Evolutionary conservation across 2,888 invertebrate genomes (phyloP), one percentile per base, ranked within the genome.

Genomic region (Scrobipalpa atriplicella): DNA sequence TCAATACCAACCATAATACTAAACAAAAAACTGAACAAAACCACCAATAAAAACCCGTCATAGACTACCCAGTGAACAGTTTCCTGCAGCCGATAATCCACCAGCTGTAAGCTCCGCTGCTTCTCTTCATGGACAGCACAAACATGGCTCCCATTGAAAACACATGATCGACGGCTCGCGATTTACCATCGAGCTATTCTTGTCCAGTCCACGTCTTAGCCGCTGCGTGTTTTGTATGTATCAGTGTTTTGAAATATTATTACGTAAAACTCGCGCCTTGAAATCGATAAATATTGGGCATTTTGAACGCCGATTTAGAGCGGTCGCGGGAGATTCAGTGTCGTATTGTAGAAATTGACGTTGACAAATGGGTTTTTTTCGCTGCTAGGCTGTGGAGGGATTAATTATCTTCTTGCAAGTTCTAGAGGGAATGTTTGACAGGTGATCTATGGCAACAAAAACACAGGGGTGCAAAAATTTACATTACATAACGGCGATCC

Each of bases 251-350:
- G 71, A 73, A 68, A 69, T 72, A 66, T 69, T 90, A 89, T 69
- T 90, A 89, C 89, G 88, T 90, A 88, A 91, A 89, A 74, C 73
- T 72, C 72, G 73, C 76, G 75, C 71, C 69, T 72, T 76, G 69
- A 78, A 86, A 90, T 90, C 90, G 81, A 90, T 91, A 90, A 80
- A 73, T 81, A 82, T 81, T 78, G 80, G 75, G 78, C 69, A 66
- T 62, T 60, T 66, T 75, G 73, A 71, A 71, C 73, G 21, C 62
- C 62, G 66, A 63, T 56, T 21, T 56, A 8, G 18, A 0, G 19
- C 1, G 11, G 21, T 29, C 54, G 21, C 54, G 21, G 54, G 7
- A 56, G 62, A 16, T 51, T 51, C 29, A 16, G 5, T 51, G 47
- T 21, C n/a, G 41, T 61, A 61, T 29, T 47, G 13, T 18, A 19